Base-by-base conservation (phyloP, 1,140 invertebrate genomes). In the Drosophila bipectinata region DNA sequence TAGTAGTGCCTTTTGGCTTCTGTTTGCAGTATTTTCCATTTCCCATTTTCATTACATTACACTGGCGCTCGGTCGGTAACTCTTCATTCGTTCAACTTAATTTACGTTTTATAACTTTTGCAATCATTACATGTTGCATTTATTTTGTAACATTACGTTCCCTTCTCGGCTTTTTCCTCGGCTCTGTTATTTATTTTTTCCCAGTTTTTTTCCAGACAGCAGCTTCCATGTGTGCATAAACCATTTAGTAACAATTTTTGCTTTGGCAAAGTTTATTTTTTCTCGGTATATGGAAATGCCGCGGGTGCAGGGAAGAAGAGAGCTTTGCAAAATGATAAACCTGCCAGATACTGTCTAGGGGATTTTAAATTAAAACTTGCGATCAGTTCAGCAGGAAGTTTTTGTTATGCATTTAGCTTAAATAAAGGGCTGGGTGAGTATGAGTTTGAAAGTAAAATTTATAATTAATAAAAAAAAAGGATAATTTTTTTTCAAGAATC, bases 41-140 rank as follows among this genome's bases (percentile, higher is more conserved):
- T 75, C 28, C 24, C 78, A 61, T 82, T 82, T 82, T 77, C 79
- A 82, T 81, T 81, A 61, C 72, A 77, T 77, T 81, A 81, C 77
- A 68, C 73, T 64, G 51, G 41, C 58, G 51, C 45, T 57, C 41
- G 37, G 44, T 59, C 75, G 63, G 79, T 84, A 85, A 77, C 82
- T 85, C 82, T 78, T 82, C 78, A 85, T 81, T 87, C 74, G 64
- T 82, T 82, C 74, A 87, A 88, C 82, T 88, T 85, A 87, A 87
- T 87, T 87, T 88, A 88, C 82, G 78, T 87, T 87, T 85, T 87
- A 78, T 87, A 87, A 87, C 82, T 87, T 87, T 87, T 76, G 79
- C 83, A 87, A 87, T 88, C 78, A 87, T 85, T 85, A 82, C 82
- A 85, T 81, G 82, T 81, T 67, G 79, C 80, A 84, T 84, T 84